These are phyloP conservation scores for Eubasilissa regina DNA, from an alignment of 1,140 invertebrate genomes.

Conservation along the genomic window DNA sequence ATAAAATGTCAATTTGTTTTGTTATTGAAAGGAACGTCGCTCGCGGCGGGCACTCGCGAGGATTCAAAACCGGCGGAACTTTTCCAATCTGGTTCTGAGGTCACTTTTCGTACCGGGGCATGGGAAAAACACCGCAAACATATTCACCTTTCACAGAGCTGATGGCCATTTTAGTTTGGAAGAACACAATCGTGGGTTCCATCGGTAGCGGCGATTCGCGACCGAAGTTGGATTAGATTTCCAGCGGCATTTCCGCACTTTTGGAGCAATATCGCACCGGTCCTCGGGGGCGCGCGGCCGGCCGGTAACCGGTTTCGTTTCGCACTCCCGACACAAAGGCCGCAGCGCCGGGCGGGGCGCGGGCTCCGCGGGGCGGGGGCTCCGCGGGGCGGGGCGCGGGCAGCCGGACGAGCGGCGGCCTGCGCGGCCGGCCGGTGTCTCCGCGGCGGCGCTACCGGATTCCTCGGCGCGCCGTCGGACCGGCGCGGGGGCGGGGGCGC, in stretches of 20 bases:
- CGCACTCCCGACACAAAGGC: constrained; percentile 33
- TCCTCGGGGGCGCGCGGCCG: constrained; percentile 39
- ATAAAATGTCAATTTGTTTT: no score
- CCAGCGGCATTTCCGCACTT: constrained; percentile 36
- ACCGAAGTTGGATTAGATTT: constrained; percentile 14
- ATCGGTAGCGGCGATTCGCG: constrained; percentile 30
- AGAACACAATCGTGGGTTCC: constrained; percentile 47
- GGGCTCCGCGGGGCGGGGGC: constrained; percentile 62
- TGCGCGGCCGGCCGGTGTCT: constrained; percentile 67
- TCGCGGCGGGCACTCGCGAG: not conserved
- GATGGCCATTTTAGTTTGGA: constrained; percentile 49
- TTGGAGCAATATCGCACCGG: constrained; percentile 43
- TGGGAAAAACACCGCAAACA: constrained; percentile 20
- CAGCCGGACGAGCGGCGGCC: constrained; percentile 59
- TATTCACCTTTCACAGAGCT: constrained; percentile 48
- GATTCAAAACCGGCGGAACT: not conserved
- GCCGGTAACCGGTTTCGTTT: constrained; percentile 16
- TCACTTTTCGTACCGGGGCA: not conserved
- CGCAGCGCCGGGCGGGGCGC: constrained; percentile 34
- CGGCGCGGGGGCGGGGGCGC: constrained; percentile 23
- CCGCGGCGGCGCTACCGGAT: constrained; percentile 33
- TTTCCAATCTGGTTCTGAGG: not conserved
- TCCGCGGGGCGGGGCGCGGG: constrained; percentile 63
- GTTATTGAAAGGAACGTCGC: not conserved
- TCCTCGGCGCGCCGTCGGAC: constrained; percentile 17